Base-by-base conservation (phyloP, 2,888 invertebrate genomes). In the Cantharis nigra region DNA sequence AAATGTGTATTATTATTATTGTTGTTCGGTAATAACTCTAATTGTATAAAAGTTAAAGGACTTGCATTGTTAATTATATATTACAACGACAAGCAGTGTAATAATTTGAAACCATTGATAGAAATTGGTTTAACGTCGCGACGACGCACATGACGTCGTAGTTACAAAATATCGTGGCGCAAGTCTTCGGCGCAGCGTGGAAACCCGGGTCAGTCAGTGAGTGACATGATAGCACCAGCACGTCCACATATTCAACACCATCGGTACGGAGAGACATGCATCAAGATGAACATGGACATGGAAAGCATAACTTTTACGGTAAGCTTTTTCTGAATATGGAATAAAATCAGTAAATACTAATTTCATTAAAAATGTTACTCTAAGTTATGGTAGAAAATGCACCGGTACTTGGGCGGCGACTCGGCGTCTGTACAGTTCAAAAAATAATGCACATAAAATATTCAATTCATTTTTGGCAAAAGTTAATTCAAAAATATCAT, bases 201-300 rank as follows among this genome's bases (percentile, higher is more conserved):
- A 65, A 62, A 73, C 71, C 79, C 74, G 69, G 79, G 75, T 76
- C 81, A 81, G 80, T 86, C 85, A 87, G 87, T 88, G 81, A 87
- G 87, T 88, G 88, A 86, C 88, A 88, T 88, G 88, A 85, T 86
- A 88, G 86, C 87, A 87, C 83, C 83, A 82, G 85, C 85, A 87
- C 85, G 84, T 83, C 80, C 82, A 81, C 84, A 81, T 83, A 85
- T 80, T 80, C 83, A 85, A 85, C 84, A 83, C 83, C 84, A 86
- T 85, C 91, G 91, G 91, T 91, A 90, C 90, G 90, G 90, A 91
- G 91, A 92, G 92, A 91, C 91, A 92, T 92, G 92, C 91, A 92
- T 92, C 91, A 91, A 87, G 90, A 92, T 92, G 92, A 92, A 91
- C 91, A 91, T 89, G 90, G 90, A 89, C 90, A 89, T 90, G 89